Evolutionary conservation across 2,888 invertebrate genomes (phyloP).

Genomic region (Rotaria magnacalcarata): DNA sequence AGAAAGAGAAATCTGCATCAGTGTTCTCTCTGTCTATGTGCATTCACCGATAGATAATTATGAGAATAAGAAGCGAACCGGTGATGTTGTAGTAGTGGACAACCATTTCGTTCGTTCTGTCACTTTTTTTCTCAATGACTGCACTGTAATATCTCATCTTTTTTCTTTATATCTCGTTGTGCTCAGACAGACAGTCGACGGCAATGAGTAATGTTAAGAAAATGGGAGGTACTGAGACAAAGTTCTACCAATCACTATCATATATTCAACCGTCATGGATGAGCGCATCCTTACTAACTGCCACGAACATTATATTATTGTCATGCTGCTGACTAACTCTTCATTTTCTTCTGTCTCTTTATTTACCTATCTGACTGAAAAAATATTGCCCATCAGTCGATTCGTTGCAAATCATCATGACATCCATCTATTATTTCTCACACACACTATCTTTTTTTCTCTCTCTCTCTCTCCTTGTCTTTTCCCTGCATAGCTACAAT

Average conservation of each 20-base stretch:
- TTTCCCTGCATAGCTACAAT: background rate
- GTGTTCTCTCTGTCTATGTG: background rate
- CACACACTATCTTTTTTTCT: background rate
- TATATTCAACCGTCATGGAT: background rate
- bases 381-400: background rate
- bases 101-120: conserved; percentile 21
- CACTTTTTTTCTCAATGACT: background rate
- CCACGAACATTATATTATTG: background rate
- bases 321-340: background rate
- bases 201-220: background rate
- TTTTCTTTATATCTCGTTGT: background rate
- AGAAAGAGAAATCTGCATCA: conserved; percentile 20
- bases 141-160: background rate
- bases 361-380: background rate
- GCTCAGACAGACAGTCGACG: background rate
- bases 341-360: background rate
- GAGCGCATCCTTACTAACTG: background rate
- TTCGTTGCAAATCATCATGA: background rate
- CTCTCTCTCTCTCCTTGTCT: background rate
- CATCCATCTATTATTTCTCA: background rate
- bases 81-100: background rate
- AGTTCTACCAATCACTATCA: conserved; percentile 17
- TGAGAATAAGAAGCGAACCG: background rate
- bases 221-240: background rate
- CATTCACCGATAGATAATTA: conserved; percentile 22